phyloP scores from a whole-genome alignment of 2,888 invertebrate species.

The Galerucella pusilla region DNA sequence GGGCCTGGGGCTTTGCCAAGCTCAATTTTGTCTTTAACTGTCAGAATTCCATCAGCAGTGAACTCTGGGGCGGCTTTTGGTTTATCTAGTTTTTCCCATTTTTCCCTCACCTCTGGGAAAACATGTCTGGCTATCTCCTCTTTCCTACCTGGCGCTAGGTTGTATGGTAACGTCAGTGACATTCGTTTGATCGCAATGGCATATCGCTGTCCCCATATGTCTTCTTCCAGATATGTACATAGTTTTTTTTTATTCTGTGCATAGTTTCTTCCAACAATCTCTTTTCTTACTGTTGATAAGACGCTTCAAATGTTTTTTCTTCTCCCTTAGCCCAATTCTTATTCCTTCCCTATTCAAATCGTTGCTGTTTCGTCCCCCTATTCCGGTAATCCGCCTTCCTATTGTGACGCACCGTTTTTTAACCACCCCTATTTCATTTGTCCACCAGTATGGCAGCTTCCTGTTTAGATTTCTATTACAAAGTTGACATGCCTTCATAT shows the following conservation, averaged over 20 bases:
- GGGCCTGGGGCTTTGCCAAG: slow-evolving; percentile 1
- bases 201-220: too few species aligned
- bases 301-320: too few species aligned
- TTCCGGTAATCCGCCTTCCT: not conserved
- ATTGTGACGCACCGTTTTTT: not conserved
- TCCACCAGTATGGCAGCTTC: not conserved
- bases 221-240: too few species aligned
- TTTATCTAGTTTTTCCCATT: not conserved
- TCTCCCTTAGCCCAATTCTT: not conserved
- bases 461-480: slow-evolving; percentile 5
- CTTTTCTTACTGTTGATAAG: too few species aligned
- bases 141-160: not conserved
- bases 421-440: too few species aligned
- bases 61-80: not conserved
- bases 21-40: not conserved
- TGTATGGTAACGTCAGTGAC: too few species aligned
- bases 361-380: not conserved
- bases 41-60: not conserved
- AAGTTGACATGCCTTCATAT: not conserved
- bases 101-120: not conserved
- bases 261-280: too few species aligned
- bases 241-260: too few species aligned
- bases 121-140: slow-evolving; percentile 3
- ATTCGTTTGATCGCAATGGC: too few species aligned
- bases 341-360: not conserved